A percentile compares a stretch with the other conserved stretches of the same genome.
phyloP scores from a whole-genome alignment of 2,888 invertebrate genomes.

The Drosophila anomalata region DNA sequence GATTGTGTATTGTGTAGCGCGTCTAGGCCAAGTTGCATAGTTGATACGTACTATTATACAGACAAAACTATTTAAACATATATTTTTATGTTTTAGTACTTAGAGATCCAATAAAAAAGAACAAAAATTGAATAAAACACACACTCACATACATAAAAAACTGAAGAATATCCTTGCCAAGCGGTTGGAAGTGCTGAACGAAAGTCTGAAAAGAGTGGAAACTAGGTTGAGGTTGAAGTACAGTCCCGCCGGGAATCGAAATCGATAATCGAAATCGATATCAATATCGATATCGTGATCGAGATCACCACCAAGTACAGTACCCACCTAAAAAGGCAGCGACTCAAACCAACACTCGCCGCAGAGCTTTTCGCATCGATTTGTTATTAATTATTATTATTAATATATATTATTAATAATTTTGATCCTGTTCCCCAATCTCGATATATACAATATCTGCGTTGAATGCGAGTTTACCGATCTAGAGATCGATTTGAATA shows the following conservation, averaged over 20 bases:
- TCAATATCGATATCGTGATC: too few species aligned
- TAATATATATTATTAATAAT: background rate
- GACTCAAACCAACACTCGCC: constrained; percentile 14
- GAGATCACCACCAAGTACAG: constrained; percentile 25
- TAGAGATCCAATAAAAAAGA: constrained; percentile 9
- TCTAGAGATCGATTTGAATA: constrained; percentile 45
- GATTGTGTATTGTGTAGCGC: constrained; percentile 35
- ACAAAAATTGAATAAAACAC: constrained; percentile 1
- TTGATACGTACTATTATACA: constrained; percentile 42
- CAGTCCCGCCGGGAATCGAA: constrained; percentile 9
- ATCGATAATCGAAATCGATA: background rate
- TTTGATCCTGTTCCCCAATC: constrained; percentile 10
- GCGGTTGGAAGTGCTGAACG: constrained; percentile 2
- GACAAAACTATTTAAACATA: constrained; percentile 26
- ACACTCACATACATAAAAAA: constrained; percentile 13
- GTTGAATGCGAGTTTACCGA: constrained; percentile 35
- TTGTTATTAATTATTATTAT: background rate
- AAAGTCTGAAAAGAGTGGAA: background rate
- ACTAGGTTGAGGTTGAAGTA: constrained; percentile 4
- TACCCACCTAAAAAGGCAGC: constrained; percentile 27
- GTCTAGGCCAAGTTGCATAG: constrained; percentile 43
- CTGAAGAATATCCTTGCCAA: constrained; percentile 14
- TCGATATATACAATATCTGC: constrained; percentile 2
- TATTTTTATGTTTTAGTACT: constrained; percentile 43
- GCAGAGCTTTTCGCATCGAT: constrained; percentile 18